Evolutionary conservation across 2,888 invertebrate genomes (phyloP), one percentile per base, ranked within the genome.

Genomic region (Lordiphosa fenestrarum): DNA sequence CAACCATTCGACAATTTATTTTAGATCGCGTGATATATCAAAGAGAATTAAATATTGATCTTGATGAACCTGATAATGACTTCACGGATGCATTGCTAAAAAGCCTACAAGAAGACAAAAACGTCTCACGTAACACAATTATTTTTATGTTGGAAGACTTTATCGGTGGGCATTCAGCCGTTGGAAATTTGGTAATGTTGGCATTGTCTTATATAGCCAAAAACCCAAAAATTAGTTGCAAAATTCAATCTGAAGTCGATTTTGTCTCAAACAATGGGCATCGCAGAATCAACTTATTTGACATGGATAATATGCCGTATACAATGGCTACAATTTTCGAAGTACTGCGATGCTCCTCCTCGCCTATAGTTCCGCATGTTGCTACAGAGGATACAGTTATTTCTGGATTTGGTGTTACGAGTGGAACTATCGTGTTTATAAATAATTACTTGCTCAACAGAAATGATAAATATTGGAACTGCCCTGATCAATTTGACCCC

Each of bases 321-420:
- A 95, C 95, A 0, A 94, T 95, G 89, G 95, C 95, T 0, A 94
- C 95, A 0, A 92, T 96, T 10, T 91, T 94, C 73, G 97, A 97
- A 90, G 94, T 95, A 0, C 88, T 96, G 0, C 90, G 97, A 47
- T 93, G 93, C 52, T 93, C 95, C 0, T 95, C 96, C 0, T 96
- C 96, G 0, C 96, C 97, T 0, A 96, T 97, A 58, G 96, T 97
- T 0, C 97, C 97, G 0, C 96, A 96, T 84, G 96, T 96, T 0
- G 95, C 96, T 0, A 95, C 94, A 0, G 92, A 93, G 73, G 93
- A 95, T 78, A 93, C 94, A 0, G 90, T 91, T 0, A 92, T 96
- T 5, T 92, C 92, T 40, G 95, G 94, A 0, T 94, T 92, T 78
- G 91, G 91, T 0, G 92, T 96, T 0, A 92, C 93, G 40, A 94